Base-by-base conservation (phyloP, 2,113 vertebrate species). In the Phoenicopterus ruber region DNA sequence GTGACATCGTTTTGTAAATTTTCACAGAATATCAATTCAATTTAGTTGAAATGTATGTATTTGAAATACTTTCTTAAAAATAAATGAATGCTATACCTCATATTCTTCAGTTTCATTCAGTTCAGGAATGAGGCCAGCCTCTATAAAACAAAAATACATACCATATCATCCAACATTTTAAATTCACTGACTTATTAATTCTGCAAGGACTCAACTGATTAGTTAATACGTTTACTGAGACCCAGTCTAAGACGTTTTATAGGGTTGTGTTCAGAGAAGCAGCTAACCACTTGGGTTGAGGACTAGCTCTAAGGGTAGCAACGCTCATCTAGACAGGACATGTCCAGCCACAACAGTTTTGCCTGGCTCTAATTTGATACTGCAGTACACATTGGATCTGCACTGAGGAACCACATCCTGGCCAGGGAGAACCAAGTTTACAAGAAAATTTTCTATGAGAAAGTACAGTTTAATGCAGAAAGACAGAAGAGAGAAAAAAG, bases 51-150 rank as follows among this genome's bases (percentile, higher is more conserved):
- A 76, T 40, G 4, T 42, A 65, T 38, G 66, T 59, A 72, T 83
- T 87, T 65, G 31, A 90, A 94, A 90, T 26, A 44, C 2, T 59
- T 7, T 78, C 24, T 92, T 79, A 82, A 88, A 96, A 97, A 79
- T 10, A 91, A 95, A 94, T 44, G 49, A 91, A 94, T 93, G 34
- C 54, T 82, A 91, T 98, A 98, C 98, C 98, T 98, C 97, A 97
- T 98, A 98, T 95, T 98, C 98, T 98, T 98, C 98, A 92, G 98
- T 97, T 96, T 98, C 98, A 96, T 96, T 98, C 95, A 98, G 96
- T 90, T 98, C 98, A 94, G 97, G 97, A 95, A 98, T 98, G 52
- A 97, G 96, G 73, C 97, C 98, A 97, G 96, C 93, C 82, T 98
- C 98, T 99, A 97, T 34, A 98, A 98, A 98, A 97, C 92, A 95